These are phyloP conservation scores for Pinctada fucata DNA, from an alignment of 2,888 invertebrate species.

Conservation along the genomic window DNA sequence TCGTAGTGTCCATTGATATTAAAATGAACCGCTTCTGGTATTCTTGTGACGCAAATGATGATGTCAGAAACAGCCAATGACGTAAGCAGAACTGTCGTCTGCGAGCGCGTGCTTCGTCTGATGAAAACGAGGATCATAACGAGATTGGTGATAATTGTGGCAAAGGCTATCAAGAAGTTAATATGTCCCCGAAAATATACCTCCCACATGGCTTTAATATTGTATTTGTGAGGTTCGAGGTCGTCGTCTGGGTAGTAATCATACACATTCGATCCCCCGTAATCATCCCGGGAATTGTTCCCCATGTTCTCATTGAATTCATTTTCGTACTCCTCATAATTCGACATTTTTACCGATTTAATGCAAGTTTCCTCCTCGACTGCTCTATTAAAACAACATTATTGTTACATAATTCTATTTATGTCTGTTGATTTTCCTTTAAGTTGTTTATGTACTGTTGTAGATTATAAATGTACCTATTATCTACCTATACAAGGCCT, in stretches of 20 bases:
- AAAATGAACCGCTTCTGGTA: conserved; percentile 41
- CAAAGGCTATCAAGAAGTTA: conserved; percentile 22
- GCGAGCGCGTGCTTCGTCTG: conserved; percentile 39
- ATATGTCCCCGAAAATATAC: conserved; percentile 12
- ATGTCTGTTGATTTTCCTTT: too few relatives aligned
- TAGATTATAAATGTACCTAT: too few relatives aligned
- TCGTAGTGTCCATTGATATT: conserved; percentile 32
- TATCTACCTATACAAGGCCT: too few relatives aligned
- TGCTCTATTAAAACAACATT: too few relatives aligned
- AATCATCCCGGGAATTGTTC: too few relatives aligned
- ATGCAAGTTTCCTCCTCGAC: too few relatives aligned
- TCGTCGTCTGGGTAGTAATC: conserved; percentile 7
- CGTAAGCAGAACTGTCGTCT: conserved; percentile 48
- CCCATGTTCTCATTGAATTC: too few relatives aligned
- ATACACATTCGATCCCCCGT: not conserved
- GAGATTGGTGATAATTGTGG: conserved; percentile 39
- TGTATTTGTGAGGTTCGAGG: conserved; percentile 2
- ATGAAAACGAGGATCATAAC: conserved; percentile 42
- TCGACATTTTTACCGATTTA: too few relatives aligned
- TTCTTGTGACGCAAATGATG: conserved; percentile 37
- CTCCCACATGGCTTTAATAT: conserved; percentile 15
- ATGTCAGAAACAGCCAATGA: conserved; percentile 44
- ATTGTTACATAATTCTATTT: too few relatives aligned
- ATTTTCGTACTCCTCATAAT: too few relatives aligned
- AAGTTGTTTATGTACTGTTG: too few relatives aligned